Conservation (phyloP, 1,140 invertebrate species). For the Zophobas morio region DNA sequence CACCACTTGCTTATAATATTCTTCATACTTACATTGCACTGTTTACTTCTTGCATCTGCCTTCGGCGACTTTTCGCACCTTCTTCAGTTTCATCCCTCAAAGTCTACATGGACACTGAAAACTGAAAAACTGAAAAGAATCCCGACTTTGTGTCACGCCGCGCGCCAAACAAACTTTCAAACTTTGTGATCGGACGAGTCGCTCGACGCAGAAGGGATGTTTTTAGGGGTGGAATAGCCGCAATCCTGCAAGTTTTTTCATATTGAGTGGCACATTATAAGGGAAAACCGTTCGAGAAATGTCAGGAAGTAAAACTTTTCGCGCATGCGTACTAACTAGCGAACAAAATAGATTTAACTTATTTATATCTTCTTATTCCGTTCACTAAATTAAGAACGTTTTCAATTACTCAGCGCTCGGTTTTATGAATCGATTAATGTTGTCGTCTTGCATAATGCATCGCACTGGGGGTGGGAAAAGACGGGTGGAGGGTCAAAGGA, state of each 20-base stretch:
- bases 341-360: conserved; percentile 18
- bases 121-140: no score
- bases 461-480: background rate
- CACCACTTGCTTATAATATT: conserved; percentile 46
- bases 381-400: conserved; percentile 22
- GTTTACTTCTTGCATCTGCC: background rate
- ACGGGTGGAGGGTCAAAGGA: background rate
- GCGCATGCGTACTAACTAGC: background rate
- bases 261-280: background rate
- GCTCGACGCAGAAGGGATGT: no score
- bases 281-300: conserved; percentile 19
- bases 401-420: background rate
- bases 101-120: background rate
- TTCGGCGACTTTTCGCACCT: background rate
- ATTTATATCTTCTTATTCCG: conserved; percentile 32
- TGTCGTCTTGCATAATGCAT: background rate
- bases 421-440: background rate
- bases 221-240: no score
- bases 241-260: background rate
- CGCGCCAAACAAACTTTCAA: no score
- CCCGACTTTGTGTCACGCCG: no score
- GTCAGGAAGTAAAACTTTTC: conserved; percentile 21
- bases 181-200: no score
- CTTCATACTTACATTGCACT: conserved; percentile 37
- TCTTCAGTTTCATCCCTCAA: background rate